phyloP scores from a whole-genome alignment of 2,888 invertebrate species.

The Platerodrilus igneus region DNA sequence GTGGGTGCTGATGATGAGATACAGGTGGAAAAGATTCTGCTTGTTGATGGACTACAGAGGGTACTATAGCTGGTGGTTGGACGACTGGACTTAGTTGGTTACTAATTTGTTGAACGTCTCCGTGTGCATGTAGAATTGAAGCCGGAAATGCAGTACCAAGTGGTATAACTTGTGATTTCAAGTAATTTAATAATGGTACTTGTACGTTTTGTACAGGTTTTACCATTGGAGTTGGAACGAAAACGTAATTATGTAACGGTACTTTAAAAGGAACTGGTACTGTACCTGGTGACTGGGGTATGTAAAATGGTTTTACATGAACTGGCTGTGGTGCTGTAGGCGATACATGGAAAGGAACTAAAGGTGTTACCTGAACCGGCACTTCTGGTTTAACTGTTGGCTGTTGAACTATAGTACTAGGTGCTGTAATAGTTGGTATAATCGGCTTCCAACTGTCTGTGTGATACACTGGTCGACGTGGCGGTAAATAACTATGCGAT shows the following conservation, averaged over 20 bases:
- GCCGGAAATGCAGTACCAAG: constrained; percentile 35
- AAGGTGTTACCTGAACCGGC: constrained; percentile 10
- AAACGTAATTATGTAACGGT: constrained; percentile 12
- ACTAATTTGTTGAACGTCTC: constrained; percentile 15
- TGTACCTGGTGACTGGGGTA: too few species aligned
- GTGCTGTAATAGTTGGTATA: too few species aligned
- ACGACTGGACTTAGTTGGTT: constrained; percentile 1
- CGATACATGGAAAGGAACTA: too few species aligned
- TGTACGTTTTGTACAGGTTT: constrained; percentile 15
- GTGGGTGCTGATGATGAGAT: constrained; percentile 3
- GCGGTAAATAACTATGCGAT: constrained; percentile 13
- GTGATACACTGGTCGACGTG: constrained; percentile 7
- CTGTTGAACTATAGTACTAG: too few species aligned
- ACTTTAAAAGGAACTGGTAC: constrained; percentile 11
- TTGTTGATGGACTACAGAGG: constrained; percentile 8
- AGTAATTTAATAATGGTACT: constrained; percentile 33
- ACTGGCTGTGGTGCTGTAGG: too few species aligned
- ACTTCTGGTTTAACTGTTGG: constrained; percentile 10
- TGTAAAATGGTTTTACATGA: too few species aligned
- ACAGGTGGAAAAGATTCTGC: background rate
- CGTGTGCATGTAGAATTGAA: constrained; percentile 30
- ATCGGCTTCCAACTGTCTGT: constrained; percentile 20
- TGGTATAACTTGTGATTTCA: constrained; percentile 38
- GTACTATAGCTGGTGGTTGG: constrained; percentile 1
- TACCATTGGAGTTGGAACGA: constrained; percentile 16